Evolutionary conservation across 2,797 vertebrate species (phyloP), one percentile per base, ranked within the genome.

Genomic region (Loris lydekkerianus): DNA sequence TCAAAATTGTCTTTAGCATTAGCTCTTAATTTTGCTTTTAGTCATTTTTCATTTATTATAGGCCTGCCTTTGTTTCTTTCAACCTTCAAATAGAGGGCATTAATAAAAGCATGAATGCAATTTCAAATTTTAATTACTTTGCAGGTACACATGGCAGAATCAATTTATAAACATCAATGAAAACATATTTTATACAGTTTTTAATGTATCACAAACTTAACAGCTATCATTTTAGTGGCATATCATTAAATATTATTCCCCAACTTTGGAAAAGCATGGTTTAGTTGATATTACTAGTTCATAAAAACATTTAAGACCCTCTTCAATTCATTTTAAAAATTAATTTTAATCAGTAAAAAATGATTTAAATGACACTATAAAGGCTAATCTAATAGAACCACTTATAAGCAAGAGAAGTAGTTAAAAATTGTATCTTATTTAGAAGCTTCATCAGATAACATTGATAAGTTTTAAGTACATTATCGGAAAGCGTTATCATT

Each of bases 101-200:
- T 78, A 90, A 96, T 96, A 86, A 89, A 89, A 77, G 11, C 27
- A 93, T 0, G 1, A 43, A 84, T 69, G 72, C 46, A 87, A 92
- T 96, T 96, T 96, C 89, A 95, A 94, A 73, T 75, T 91, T 91
- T 95, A 93, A 97, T 96, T 95, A 94, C 73, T 93, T 94, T 94
- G 11, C 63, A 96, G 84, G 80, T 94, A 90, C 27, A 95, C 72
- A 53, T 92, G 81, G 14, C 46, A 93, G 67, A 89, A 93, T 90
- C 90, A 94, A 96, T 92, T 94, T 77, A 67, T 69, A 96, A 97
- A 72, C 77, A 93, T 89, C 65, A 92, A 77, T 70, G 73, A 85
- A 96, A 96, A 91, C 72, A 94, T 85, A 81, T 94, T 89, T 94
- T 86, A 56, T 65, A 34, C 4, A 53, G 34, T 67, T 83, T 61